These are phyloP conservation scores for Ondatra zibethicus DNA, from an alignment of 2,113 vertebrate genomes.

Conservation along the genomic window DNA sequence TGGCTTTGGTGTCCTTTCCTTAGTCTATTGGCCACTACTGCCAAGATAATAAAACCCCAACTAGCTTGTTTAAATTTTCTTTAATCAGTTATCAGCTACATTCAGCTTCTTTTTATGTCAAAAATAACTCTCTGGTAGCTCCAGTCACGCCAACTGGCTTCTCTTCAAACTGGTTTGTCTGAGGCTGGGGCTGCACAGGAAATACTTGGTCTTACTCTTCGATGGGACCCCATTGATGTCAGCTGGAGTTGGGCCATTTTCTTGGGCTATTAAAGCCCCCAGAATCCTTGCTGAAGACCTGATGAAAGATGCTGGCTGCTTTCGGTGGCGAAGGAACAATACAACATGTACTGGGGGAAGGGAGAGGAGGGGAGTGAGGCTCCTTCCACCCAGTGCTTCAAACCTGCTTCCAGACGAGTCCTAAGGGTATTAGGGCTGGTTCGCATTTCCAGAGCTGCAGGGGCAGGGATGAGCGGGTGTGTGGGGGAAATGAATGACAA, in stretches of 20 bases:
- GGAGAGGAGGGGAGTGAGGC: background rate
- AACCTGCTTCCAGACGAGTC: background rate
- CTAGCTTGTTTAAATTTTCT: conserved; percentile 67
- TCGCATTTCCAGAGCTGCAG: background rate
- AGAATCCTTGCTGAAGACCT: conserved; percentile 63
- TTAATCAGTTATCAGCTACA: conserved; percentile 76
- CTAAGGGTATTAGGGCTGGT: background rate
- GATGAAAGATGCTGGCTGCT: conserved; percentile 74
- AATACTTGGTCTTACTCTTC: background rate
- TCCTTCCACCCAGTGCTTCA: background rate
- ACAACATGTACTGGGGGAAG: background rate
- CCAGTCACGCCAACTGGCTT: conserved; percentile 71
- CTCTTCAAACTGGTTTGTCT: conserved; percentile 75
- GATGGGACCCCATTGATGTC: conserved; percentile 71
- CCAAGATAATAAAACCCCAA: conserved; percentile 45
- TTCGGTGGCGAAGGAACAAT: conserved; percentile 14
- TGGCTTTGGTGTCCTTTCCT: background rate
- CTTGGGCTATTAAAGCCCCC: conserved; percentile 72
- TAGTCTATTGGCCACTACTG: background rate
- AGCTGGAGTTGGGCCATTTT: conserved; percentile 70
- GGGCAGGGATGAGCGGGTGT: background rate
- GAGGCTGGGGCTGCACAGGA: conserved; percentile 62
- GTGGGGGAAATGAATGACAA: rapidly evolving
- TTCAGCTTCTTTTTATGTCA: conserved; percentile 77
- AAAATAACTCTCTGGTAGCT: conserved; percentile 77